Percentiles rank a stretch among this genome's conserved stretches.
Evolutionary conservation across 2,797 vertebrate genomes (phyloP).

Genomic region (Danio jaintianensis): DNA sequence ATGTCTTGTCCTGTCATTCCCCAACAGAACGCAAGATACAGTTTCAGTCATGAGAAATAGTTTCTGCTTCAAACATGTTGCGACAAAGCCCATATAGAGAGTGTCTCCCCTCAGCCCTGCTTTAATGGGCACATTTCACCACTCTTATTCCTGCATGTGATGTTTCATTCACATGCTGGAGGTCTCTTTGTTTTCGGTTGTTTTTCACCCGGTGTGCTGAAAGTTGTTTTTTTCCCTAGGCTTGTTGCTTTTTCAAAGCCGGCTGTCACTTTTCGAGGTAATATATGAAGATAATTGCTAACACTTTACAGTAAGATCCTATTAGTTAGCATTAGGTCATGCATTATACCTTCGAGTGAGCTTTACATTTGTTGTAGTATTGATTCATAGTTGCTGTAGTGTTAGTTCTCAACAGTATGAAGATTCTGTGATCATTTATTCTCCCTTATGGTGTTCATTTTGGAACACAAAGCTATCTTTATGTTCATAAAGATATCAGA

Average conservation of each 20-base stretch:
- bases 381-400: background rate
- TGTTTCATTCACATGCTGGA: slow-evolving; percentile 13
- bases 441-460: no score
- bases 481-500: no score
- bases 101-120: background rate
- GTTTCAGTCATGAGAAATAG: slow-evolving; percentile 46
- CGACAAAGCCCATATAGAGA: slow-evolving; percentile 33
- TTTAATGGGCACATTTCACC: slow-evolving; percentile 30
- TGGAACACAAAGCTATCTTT: no score
- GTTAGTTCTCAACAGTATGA: background rate
- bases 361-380: background rate
- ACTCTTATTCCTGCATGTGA: slow-evolving; percentile 29
- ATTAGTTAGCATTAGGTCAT: no score
- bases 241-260: background rate
- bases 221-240: background rate
- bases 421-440: no score
- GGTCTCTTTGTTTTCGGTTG: slow-evolving; percentile 20
- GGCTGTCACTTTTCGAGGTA: background rate
- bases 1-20: slow-evolving; percentile 30
- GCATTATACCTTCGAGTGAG: background rate
- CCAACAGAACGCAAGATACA: slow-evolving; percentile 27
- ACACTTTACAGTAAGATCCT: background rate
- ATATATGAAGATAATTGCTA: background rate
- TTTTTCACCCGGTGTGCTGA: background rate
- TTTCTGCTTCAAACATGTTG: slow-evolving; percentile 52